phyloP scores from a whole-genome alignment of 2,113 vertebrate genomes.

The Dolichallabes microphthalmus region DNA sequence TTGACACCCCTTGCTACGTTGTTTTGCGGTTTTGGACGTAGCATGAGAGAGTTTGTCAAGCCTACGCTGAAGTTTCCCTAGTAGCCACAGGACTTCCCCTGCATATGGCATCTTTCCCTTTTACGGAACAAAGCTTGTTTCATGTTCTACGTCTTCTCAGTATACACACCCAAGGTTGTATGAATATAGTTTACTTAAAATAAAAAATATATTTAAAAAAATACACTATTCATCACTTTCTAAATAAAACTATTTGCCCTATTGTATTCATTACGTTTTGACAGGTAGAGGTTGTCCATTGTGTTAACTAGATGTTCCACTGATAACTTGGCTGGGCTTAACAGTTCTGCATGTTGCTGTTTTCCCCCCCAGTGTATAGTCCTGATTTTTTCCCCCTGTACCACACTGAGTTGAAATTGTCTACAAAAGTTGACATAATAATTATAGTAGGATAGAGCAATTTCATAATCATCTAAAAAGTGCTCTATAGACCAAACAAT shows the following conservation, averaged over 20 bases:
- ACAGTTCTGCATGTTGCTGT: not conserved
- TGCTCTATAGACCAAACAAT: not conserved
- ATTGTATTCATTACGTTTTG: not conserved
- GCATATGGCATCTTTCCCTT: not conserved
- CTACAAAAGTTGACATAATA: not conserved
- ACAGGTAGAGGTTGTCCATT: not conserved
- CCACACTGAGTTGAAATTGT: no score
- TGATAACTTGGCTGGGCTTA: not conserved
- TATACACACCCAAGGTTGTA: not conserved
- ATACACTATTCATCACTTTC: not conserved
- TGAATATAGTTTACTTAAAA: not conserved
- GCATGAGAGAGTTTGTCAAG: not conserved
- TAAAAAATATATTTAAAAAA: not conserved
- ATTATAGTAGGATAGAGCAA: not conserved
- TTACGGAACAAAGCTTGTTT: not conserved
- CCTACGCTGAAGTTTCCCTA: slow-evolving; percentile 18
- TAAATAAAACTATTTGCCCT: not conserved
- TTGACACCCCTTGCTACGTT: not conserved
- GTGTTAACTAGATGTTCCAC: slow-evolving; percentile 10
- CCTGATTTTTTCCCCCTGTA: not conserved
- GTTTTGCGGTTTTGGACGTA: not conserved
- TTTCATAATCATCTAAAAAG: not conserved
- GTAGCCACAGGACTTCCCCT: slow-evolving; percentile 36
- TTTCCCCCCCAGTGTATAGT: not conserved
- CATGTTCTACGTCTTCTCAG: not conserved